Base-by-base conservation (phyloP, 2,888 invertebrate genomes). In the Dynastes grantii region DNA sequence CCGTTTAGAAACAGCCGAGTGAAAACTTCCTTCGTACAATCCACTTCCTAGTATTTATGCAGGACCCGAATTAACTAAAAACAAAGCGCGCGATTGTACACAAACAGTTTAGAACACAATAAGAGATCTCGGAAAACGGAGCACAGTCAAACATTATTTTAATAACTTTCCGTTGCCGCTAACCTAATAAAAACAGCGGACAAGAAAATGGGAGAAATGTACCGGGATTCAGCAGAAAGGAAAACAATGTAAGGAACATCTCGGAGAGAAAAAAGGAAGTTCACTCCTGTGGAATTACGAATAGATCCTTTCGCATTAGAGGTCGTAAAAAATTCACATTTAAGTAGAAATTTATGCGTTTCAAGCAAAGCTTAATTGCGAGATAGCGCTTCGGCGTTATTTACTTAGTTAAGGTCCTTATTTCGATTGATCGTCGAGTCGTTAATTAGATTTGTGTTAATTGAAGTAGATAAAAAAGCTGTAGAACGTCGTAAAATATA, bases 101-200 rank as follows among this genome's bases (percentile, higher is more conserved):
- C 51, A 51, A 68, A 32, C 68, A 51, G 5, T 9, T 11, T 51
- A n/a, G 51, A 51, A 68, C 22, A 51, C 29, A 51, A 68, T 68
- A 51, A 68, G 51, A 51, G 68, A 51, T 68, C 63, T 68, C 51
- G 29, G 51, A 22, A 13, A 27, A 68, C 16, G 29, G 68, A 68
- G 51, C 68, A 29, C 22, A 4, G 40, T n/a, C 2, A 45, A 22
- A 45, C 27, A 27, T 68, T 29, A 68, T 68, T 22, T 51, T 68
- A 68, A 68, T 51, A 68, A 68, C 27, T 29, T 51, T 11, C 29
- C 27, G 51, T 22, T 27, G 11, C 29, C 9, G 29, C n/a, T 32
- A 64, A 64, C 32, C 13, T 64, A n/a, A 64, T 64, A 45, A 64
- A 64, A 64, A 64, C 64, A 37, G n/a, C 40, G 40, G 37, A 37